These are phyloP conservation scores for Ophthalmolycus amberensis DNA, from an alignment of 2,113 vertebrate species.

Conservation along the genomic window DNA sequence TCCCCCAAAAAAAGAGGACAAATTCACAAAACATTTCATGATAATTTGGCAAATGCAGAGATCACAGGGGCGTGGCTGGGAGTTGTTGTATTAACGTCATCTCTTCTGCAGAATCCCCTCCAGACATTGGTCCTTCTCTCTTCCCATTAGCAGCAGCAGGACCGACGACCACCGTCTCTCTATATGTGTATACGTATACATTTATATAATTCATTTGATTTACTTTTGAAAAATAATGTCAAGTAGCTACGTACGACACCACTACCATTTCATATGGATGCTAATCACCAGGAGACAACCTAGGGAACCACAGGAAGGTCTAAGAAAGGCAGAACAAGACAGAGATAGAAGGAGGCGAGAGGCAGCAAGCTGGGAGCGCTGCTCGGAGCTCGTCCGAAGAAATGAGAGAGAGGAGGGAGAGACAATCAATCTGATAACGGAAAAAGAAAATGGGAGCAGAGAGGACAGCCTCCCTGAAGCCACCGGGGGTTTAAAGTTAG, in stretches of 20 bases:
- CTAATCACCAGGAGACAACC: conserved; percentile 81
- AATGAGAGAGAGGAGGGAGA: conserved; percentile 20
- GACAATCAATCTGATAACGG: conserved; percentile 32
- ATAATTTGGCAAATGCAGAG: conserved; percentile 78
- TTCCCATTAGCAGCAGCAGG: conserved; percentile 76
- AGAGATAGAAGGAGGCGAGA: conserved; percentile 48
- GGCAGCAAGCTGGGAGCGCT: conserved; percentile 73
- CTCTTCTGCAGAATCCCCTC: conserved; percentile 63
- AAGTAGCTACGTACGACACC: conserved; percentile 80
- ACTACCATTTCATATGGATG: conserved; percentile 80
- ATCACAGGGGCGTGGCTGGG: conserved; percentile 51
- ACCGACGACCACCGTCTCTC: conserved; percentile 60
- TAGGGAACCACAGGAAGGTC: conserved; percentile 80
- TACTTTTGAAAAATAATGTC: conserved; percentile 75
- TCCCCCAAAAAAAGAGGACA: conserved; percentile 34
- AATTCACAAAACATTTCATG: conserved; percentile 60
- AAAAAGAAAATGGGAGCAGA: conserved; percentile 30
- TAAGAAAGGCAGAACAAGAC: conserved; percentile 73
- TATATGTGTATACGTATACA: conserved; percentile 76
- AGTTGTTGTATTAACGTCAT: conserved; percentile 45
- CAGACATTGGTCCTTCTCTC: conserved; percentile 70
- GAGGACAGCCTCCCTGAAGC: conserved; percentile 51
- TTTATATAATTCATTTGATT: conserved; percentile 78
- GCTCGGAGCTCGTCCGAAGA: conserved; percentile 59
- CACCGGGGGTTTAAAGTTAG: conserved; percentile 42